phyloP scores from a whole-genome alignment of 23 tunicate species.

The Trididemnum clinides region DNA sequence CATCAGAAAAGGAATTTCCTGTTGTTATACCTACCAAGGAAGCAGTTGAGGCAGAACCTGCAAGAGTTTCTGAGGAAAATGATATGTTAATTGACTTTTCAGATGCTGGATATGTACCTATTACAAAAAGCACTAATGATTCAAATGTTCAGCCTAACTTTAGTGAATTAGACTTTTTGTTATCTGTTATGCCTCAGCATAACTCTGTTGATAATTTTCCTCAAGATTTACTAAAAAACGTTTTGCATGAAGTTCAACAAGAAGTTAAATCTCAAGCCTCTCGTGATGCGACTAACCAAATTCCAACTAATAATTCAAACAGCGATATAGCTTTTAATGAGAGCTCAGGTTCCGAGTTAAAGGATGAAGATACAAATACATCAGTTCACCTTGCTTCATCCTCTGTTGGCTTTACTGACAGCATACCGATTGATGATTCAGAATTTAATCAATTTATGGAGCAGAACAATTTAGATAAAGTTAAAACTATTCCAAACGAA shows the following conservation, averaged over 20 bases:
- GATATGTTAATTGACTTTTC: constrained; percentile 33
- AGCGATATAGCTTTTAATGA: too few species aligned
- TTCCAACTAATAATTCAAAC: not conserved
- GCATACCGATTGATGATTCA: constrained; percentile 39
- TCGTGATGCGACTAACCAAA: not conserved
- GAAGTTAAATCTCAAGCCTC: not conserved
- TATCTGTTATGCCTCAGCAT: constrained; percentile 13
- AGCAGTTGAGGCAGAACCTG: too few species aligned
- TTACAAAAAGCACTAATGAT: not conserved
- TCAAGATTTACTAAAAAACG: not conserved
- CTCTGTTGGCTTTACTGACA: constrained; percentile 41
- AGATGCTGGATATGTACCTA: too few species aligned
- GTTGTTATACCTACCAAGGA: too few species aligned
- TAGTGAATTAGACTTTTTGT: constrained; percentile 18
- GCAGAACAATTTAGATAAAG: too few species aligned
- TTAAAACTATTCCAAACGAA: too few species aligned
- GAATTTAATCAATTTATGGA: constrained; percentile 57
- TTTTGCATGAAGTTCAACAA: not conserved
- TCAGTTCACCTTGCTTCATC: too few species aligned
- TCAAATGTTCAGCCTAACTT: not conserved
- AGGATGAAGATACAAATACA: too few species aligned
- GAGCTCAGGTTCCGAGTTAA: too few species aligned
- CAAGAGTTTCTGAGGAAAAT: too few species aligned
- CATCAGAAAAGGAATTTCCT: too few species aligned
- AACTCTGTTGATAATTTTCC: not conserved